A percentile compares a stretch with the other conserved stretches of the same genome.
phyloP scores from a whole-genome alignment of 2,113 vertebrate species.

The Nettapus auritus region DNA sequence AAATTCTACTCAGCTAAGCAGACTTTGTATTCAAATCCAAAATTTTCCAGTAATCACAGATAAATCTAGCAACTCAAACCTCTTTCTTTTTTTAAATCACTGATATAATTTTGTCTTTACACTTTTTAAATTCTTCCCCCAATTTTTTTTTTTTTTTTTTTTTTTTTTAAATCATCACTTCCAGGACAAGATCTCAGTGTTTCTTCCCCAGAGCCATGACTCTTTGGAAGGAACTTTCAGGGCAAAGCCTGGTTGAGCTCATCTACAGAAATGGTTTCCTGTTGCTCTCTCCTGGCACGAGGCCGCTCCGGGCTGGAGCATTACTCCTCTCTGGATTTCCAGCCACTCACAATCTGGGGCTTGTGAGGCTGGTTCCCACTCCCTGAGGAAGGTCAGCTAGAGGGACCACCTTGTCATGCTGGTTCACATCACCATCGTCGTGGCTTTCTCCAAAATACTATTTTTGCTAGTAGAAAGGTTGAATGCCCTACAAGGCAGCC shows the following conservation, averaged over 20 bases:
- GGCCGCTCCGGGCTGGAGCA: background rate
- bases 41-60: background rate
- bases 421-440: background rate
- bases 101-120: background rate
- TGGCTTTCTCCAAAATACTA: background rate
- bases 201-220: background rate
- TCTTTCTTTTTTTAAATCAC: background rate
- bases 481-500: background rate
- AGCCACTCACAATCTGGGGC: background rate
- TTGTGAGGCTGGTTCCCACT: background rate
- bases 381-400: background rate
- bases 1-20: fast-evolving
- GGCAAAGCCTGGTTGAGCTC: background rate
- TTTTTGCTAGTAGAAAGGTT: background rate
- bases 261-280: background rate
- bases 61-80: background rate
- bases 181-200: background rate
- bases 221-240: background rate
- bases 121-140: fast-evolving
- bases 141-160: too few relatives aligned
- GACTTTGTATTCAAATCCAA: background rate
- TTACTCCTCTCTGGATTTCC: background rate
- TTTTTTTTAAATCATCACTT: background rate
- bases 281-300: background rate
- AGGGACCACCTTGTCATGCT: background rate